These are phyloP conservation scores for Beroe forskalii DNA, from an alignment of 37 sponge, comb jelly and placozoan genomes.

Conservation along the genomic window DNA sequence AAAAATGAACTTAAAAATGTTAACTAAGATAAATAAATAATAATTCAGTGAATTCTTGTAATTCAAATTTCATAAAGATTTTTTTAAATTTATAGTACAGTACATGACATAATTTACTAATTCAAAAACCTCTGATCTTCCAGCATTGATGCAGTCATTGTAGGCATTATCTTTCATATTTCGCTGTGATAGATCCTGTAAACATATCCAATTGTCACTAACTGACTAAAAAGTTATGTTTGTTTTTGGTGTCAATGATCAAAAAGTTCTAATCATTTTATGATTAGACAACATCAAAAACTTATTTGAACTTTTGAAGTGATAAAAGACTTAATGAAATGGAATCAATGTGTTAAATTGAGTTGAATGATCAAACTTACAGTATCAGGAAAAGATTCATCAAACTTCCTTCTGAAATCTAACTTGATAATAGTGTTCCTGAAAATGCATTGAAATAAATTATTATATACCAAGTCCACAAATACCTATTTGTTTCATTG, in stretches of 20 bases:
- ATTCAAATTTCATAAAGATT: too few relatives aligned
- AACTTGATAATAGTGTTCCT: not conserved
- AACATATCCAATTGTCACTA: not conserved
- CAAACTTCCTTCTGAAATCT: not conserved
- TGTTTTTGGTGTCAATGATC: not conserved
- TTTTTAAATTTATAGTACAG: too few relatives aligned
- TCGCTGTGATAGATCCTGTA: not conserved
- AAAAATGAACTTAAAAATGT: not conserved
- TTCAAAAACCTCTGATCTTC: not conserved
- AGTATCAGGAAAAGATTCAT: not conserved
- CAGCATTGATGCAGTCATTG: slow-evolving; percentile 6
- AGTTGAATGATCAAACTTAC: not conserved
- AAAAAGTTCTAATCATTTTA: not conserved
- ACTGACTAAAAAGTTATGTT: not conserved
- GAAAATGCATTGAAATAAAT: too few relatives aligned
- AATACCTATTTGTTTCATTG: too few relatives aligned
- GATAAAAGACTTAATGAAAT: too few relatives aligned
- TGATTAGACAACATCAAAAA: not conserved
- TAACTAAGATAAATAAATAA: too few relatives aligned
- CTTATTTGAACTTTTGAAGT: too few relatives aligned
- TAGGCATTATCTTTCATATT: not conserved
- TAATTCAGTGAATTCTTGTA: too few relatives aligned
- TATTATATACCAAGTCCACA: too few relatives aligned
- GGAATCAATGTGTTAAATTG: too few relatives aligned
- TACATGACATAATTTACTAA: too few relatives aligned